Percentiles rank a stretch among this genome's conserved stretches.
phyloP scores from a whole-genome alignment of 2,113 vertebrate species.

The Todiramphus saurophagus region DNA sequence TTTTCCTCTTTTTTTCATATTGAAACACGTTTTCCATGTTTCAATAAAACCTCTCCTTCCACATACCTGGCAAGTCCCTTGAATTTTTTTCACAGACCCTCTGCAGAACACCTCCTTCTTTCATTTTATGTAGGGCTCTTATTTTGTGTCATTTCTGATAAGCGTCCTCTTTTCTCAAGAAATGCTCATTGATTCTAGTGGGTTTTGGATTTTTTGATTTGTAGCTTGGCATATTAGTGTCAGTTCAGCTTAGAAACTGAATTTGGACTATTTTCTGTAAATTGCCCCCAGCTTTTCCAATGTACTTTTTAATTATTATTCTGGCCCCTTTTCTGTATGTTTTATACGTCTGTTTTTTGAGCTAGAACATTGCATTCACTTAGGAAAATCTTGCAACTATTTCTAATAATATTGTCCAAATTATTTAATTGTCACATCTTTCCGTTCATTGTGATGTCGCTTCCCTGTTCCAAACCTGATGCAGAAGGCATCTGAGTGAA shows the following conservation, averaged over 20 bases:
- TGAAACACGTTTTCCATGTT: background rate
- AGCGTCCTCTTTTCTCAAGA: background rate
- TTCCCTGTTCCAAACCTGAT: background rate
- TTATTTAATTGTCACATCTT: background rate
- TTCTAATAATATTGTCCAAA: background rate
- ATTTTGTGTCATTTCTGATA: background rate
- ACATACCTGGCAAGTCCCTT: background rate
- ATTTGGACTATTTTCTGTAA: background rate
- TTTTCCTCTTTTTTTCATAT: no score
- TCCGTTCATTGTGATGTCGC: background rate
- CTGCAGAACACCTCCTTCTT: background rate
- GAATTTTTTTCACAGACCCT: background rate
- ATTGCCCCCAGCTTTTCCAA: background rate
- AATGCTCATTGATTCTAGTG: background rate
- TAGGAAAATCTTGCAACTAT: background rate
- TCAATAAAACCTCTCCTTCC: background rate
- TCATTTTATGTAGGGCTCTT: background rate
- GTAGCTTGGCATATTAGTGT: background rate
- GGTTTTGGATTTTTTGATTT: background rate
- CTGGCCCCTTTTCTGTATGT: background rate
- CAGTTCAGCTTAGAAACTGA: background rate
- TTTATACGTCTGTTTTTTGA: background rate
- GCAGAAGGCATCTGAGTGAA: background rate
- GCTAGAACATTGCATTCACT: background rate
- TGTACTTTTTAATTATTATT: background rate